These are phyloP conservation scores for Artemisiospiza belli DNA, from an alignment of 2,113 vertebrate species.

Conservation along the genomic window DNA sequence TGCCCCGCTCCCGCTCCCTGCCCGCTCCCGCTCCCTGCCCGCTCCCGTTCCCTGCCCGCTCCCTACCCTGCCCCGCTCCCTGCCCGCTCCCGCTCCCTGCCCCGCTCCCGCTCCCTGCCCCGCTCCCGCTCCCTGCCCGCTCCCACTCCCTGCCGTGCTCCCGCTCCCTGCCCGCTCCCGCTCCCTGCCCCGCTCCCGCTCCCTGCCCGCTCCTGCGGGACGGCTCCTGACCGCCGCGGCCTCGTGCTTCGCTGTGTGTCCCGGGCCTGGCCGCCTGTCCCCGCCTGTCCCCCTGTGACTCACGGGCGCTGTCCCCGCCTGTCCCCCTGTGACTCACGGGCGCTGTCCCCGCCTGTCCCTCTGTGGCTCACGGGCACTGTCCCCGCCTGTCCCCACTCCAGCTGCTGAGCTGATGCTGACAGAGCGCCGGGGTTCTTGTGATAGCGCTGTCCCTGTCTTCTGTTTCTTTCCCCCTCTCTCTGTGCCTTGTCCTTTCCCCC, in stretches of 20 bases:
- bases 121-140: background rate
- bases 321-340: too few relatives aligned
- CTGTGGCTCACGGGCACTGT: background rate
- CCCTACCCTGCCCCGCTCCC: too few relatives aligned
- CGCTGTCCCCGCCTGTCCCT: too few relatives aligned
- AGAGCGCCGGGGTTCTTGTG: too few relatives aligned
- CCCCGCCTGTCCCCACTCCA: background rate
- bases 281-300: too few relatives aligned
- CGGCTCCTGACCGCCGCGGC: background rate
- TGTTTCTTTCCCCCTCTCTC: background rate
- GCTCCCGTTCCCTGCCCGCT: background rate
- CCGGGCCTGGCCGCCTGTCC: too few relatives aligned
- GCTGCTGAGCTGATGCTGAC: background rate
- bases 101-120: background rate
- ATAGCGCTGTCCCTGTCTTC: background rate
- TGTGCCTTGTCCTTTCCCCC: background rate
- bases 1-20: background rate
- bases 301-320: too few relatives aligned
- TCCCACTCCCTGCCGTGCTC: background rate
- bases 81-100: background rate
- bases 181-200: too few relatives aligned
- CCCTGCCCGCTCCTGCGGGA: background rate
- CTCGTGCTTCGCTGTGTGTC: background rate
- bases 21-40: background rate
- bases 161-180: too few relatives aligned